Evolutionary conservation across 2,113 vertebrate genomes (phyloP), one percentile per base, ranked within the genome.

Genomic region (Sinocyclocheilus anophthalmus): DNA sequence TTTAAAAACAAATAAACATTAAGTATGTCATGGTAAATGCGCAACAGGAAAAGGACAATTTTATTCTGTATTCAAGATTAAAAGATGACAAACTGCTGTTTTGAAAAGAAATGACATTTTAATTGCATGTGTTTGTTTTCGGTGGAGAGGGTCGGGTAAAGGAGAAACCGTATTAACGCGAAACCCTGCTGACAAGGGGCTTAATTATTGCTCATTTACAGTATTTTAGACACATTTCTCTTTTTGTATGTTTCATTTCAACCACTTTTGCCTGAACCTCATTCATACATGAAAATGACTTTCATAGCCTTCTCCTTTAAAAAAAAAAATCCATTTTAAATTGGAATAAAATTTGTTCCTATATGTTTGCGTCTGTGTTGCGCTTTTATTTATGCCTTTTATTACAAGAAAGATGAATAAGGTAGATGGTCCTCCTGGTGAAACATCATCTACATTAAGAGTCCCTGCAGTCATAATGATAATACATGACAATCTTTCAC

Each of bases 211-310:
- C 92, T 94, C 93, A 95, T 95, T 94, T 94, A 93, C 94, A 94
- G 94, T 94, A 95, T 93, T 95, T 92, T 96, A 94, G 94, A 94
- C 95, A 95, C 94, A 93, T 93, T 93, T 91, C 88, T 90, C 86
- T 90, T 90, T 87, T 87, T 90, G 83, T 90, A 93, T 88, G 81
- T 88, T 90, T 92, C 87, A 94, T 96, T 95, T 96, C 93, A 93
- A 94, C 95, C 95, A 96, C 94, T 96, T 94, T 96, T 95, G 95
- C 95, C 95, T 96, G 94, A 95, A 95, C 93, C 94, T 95, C 94
- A 96, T 96, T 95, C 93, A 94, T 93, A 95, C 95, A 95, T 95
- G 92, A 93, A 95, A 94, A 94, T 95, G 93, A 94, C 91, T 94
- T 95, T 96, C 94, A 95, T 96, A 92, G 93, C 94, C 94, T 94